A percentile compares a stretch with the other conserved stretches of the same genome.
phyloP scores from a whole-genome alignment of 1,140 invertebrate species.

The Lineus longissimus region DNA sequence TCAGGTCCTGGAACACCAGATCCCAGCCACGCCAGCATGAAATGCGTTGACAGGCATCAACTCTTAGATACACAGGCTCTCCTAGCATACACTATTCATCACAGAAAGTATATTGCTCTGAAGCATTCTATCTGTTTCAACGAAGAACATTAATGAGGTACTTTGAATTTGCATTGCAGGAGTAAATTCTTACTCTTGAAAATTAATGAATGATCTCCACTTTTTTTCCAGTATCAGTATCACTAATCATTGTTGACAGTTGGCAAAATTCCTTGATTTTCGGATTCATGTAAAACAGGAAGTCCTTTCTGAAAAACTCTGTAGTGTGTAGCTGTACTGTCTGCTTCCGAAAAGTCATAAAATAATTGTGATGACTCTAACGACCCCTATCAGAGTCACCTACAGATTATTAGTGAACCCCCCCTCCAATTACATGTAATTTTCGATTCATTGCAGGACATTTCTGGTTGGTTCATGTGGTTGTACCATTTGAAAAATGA shows the following conservation, averaged over 20 bases:
- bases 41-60: background rate
- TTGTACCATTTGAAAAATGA: too few relatives aligned
- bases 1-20: too few relatives aligned
- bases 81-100: background rate
- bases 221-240: background rate
- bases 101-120: background rate
- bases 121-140: background rate
- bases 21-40: background rate
- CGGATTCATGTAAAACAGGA: background rate
- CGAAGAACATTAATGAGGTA: background rate
- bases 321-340: background rate
- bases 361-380: too few relatives aligned
- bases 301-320: background rate
- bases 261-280: background rate
- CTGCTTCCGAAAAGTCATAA: background rate
- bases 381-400: too few relatives aligned
- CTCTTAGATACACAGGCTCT: background rate
- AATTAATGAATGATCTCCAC: background rate
- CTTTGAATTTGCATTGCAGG: background rate
- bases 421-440: too few relatives aligned
- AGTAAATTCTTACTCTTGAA: background rate
- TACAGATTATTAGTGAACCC: too few relatives aligned
- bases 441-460: too few relatives aligned
- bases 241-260: background rate
- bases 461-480: too few relatives aligned